phyloP scores from a whole-genome alignment of 2,797 vertebrate species.

The Jordanella pulchra region DNA sequence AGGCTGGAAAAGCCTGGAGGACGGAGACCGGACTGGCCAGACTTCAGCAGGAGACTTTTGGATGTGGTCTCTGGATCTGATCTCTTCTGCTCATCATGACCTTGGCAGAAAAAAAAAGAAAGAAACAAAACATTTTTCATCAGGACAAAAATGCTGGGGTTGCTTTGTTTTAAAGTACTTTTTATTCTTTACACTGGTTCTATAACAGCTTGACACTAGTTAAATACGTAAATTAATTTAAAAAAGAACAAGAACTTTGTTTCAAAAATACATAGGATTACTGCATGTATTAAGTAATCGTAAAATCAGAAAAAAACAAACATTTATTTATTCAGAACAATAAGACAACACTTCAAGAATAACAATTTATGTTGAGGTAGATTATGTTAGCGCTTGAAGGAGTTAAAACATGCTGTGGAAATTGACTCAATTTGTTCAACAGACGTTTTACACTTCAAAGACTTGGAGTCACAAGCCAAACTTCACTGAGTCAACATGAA shows the following conservation, averaged over 20 bases:
- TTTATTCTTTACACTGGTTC: no score
- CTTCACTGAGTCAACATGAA: conserved; percentile 45
- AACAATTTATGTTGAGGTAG: background rate
- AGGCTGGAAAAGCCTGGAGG: conserved; percentile 90
- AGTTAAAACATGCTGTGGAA: conserved; percentile 13
- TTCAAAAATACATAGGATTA: no score
- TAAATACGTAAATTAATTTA: background rate
- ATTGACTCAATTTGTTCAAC: conserved; percentile 17
- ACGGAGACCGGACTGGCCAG: conserved; percentile 88
- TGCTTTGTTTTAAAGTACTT: background rate
- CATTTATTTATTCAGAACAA: conserved; percentile 4
- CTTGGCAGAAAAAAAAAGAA: background rate
- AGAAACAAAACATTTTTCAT: background rate
- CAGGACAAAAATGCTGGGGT: background rate
- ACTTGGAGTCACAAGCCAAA: conserved; percentile 30
- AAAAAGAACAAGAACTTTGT: background rate
- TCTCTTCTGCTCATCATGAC: conserved; percentile 83
- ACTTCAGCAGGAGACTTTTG: conserved; percentile 85
- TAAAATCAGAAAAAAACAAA: no score
- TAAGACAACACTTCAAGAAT: background rate
- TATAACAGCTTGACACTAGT: background rate
- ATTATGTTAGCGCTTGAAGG: background rate
- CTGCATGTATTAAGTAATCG: no score
- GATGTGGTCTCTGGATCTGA: conserved; percentile 73
- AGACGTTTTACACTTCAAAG: conserved; percentile 64